These are phyloP conservation scores for Pogonognathellus flavescens DNA, from an alignment of 1,140 invertebrate species.

Conservation along the genomic window DNA sequence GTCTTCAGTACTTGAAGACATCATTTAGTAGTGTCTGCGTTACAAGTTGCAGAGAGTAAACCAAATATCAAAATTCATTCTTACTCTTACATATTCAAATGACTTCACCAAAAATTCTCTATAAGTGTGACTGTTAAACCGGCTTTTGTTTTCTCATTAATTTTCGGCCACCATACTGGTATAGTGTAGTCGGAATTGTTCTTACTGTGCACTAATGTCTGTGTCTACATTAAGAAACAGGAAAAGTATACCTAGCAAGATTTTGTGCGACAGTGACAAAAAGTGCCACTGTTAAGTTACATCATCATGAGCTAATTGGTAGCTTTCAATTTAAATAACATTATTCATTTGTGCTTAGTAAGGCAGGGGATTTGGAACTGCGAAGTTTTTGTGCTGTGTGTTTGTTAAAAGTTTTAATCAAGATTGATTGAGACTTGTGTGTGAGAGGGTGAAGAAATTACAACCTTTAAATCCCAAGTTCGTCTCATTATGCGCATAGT, in stretches of 20 bases:
- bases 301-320: background rate
- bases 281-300: no score
- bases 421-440: background rate
- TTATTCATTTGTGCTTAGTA: background rate
- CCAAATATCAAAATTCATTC: no score
- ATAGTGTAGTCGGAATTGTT: no score
- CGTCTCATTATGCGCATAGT: background rate
- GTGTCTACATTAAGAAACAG: background rate
- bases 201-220: background rate
- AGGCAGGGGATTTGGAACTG: no score
- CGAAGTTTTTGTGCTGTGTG: no score
- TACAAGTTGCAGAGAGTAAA: no score
- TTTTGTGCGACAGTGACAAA: background rate
- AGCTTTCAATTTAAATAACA: constrained; percentile 11
- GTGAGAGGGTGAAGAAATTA: background rate
- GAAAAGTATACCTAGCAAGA: background rate
- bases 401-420: background rate
- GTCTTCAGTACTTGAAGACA: constrained; percentile 5
- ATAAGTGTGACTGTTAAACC: background rate
- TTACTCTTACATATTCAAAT: no score
- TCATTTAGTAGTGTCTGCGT: background rate
- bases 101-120: no score
- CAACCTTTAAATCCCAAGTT: background rate
- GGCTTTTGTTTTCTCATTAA: background rate
- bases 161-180: background rate